These are phyloP conservation scores for Ifrita kowaldi DNA, from an alignment of 2,113 vertebrate genomes.

Conservation along the genomic window DNA sequence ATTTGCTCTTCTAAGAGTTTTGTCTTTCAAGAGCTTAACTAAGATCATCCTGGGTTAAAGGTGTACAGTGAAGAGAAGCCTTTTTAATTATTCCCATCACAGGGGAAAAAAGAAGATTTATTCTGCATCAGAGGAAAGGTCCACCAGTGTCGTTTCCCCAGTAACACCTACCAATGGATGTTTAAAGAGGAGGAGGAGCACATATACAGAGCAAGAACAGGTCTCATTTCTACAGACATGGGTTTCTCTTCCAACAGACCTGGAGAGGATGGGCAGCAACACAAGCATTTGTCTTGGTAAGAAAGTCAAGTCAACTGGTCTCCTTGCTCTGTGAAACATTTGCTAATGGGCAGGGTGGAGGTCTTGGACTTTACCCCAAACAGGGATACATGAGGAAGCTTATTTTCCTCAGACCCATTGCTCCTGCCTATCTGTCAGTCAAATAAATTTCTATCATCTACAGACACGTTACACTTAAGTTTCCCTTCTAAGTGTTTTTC, in stretches of 20 bases:
- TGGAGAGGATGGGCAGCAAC: background rate
- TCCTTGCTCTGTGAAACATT: background rate
- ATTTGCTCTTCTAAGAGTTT: background rate
- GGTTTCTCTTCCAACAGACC: background rate
- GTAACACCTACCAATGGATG: background rate
- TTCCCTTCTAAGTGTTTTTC: background rate
- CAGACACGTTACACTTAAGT: background rate
- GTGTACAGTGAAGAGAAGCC: background rate
- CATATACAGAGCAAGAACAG: background rate
- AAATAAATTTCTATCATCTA: background rate
- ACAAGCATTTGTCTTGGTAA: background rate
- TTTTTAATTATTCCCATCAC: background rate
- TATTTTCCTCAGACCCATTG: background rate
- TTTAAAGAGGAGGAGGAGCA: background rate
- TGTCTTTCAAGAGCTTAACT: background rate
- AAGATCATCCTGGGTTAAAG: background rate
- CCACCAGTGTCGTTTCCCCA: background rate
- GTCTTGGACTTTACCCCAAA: background rate
- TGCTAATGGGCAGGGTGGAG: background rate
- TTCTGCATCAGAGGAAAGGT: background rate
- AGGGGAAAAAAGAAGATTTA: background rate
- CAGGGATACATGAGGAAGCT: background rate
- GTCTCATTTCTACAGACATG: fast-evolving
- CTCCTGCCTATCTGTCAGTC: background rate
- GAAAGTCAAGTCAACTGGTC: background rate